Evolutionary conservation across 2,113 vertebrate species (phyloP).

Genomic region (Ia io): DNA sequence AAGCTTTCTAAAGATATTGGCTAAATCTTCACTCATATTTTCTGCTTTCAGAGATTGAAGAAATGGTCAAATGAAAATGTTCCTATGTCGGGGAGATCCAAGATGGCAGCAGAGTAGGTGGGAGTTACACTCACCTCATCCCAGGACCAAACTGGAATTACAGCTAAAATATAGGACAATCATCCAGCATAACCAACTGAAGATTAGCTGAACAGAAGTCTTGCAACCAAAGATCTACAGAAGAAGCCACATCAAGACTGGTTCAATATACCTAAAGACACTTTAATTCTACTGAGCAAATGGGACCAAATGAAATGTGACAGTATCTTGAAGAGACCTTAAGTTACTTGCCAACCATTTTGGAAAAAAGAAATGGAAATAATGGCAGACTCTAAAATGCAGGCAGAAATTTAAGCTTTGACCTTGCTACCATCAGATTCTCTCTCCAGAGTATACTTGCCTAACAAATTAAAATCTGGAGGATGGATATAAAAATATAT

Average conservation of each 20-base stretch:
- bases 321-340: conserved; percentile 90
- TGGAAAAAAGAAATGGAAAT: conserved; percentile 93
- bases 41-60: neutral
- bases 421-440: conserved; percentile 89
- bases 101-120: neutral
- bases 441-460: conserved; percentile 93
- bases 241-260: conserved; percentile 44
- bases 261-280: conserved; percentile 85
- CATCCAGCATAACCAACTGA: neutral
- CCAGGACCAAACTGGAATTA: neutral
- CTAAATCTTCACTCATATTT: neutral
- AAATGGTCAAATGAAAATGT: conserved; percentile 10
- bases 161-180: neutral
- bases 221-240: neutral
- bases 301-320: conserved; percentile 89
- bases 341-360: conserved; percentile 85
- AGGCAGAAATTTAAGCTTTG: conserved; percentile 95
- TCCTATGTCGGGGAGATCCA: neutral
- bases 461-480: conserved; percentile 89
- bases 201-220: neutral
- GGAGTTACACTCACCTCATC: neutral
- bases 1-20: conserved; percentile 40
- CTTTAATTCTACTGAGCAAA: conserved; percentile 89
- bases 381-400: conserved; percentile 88
- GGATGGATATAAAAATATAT: conserved; percentile 90